Evolutionary conservation across 1,140 invertebrate species (phyloP).

Genomic region (Phortica variegata): DNA sequence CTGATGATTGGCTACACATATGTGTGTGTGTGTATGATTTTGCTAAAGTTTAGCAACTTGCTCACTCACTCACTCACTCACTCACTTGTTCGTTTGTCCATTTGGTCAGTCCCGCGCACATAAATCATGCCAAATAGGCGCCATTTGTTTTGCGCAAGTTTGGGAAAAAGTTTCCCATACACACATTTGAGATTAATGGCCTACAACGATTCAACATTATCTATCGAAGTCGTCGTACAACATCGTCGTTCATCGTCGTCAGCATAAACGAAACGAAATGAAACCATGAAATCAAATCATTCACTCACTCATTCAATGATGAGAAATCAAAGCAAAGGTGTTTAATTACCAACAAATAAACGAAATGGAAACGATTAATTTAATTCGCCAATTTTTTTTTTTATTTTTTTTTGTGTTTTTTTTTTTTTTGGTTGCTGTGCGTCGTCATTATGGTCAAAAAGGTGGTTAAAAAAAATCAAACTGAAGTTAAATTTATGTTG

Average conservation of each 20-base stretch:
- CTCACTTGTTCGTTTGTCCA: too few species aligned
- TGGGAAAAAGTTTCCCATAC: slow-evolving; percentile 38
- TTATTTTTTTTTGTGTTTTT: too few species aligned
- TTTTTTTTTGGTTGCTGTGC: too few species aligned
- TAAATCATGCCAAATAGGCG: slow-evolving; percentile 39
- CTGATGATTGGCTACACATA: too few species aligned
- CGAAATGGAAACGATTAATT: slow-evolving; percentile 54
- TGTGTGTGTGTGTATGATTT: too few species aligned
- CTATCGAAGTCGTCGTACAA: too few species aligned
- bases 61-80: too few species aligned
- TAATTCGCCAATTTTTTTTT: slow-evolving; percentile 49
- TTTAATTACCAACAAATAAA: slow-evolving; percentile 55
- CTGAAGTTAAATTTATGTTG: slow-evolving; percentile 46
- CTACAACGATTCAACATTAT: slow-evolving; percentile 54
- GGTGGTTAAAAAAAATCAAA: too few species aligned
- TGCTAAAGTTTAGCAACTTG: too few species aligned
- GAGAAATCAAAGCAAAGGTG: slow-evolving; percentile 52
- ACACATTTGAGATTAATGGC: slow-evolving; percentile 41
- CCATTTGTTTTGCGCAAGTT: slow-evolving; percentile 30
- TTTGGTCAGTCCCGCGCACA: slow-evolving; percentile 9
- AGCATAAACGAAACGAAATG: too few species aligned
- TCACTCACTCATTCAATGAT: slow-evolving; percentile 41
- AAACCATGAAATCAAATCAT: slow-evolving; percentile 36
- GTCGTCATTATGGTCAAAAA: too few species aligned
- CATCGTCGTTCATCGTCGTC: too few species aligned